These are phyloP conservation scores for Sinopyrophorus schimmeli DNA, from an alignment of 2,888 invertebrate species.

Conservation along the genomic window DNA sequence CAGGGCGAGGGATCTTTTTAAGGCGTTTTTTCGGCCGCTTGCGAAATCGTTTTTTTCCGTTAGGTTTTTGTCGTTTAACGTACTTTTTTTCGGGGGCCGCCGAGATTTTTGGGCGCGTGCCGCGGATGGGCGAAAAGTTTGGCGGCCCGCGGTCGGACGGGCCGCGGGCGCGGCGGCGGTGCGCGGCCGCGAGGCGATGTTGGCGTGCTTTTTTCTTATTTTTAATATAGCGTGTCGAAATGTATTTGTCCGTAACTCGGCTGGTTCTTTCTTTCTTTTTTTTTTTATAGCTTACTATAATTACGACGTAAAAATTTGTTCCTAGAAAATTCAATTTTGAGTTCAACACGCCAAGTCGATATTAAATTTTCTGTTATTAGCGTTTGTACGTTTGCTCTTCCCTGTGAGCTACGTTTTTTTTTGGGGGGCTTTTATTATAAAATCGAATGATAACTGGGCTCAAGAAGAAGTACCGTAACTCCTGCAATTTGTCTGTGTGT, in stretches of 20 bases:
- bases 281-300: slow-evolving; percentile 26
- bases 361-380: slow-evolving; percentile 32
- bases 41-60: slow-evolving; percentile 30
- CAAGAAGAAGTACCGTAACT: no score
- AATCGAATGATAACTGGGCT: no score
- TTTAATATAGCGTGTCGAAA: slow-evolving; percentile 34
- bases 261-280: slow-evolving; percentile 20
- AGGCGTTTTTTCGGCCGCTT: slow-evolving; percentile 19
- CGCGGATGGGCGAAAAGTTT: no score
- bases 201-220: slow-evolving; percentile 23
- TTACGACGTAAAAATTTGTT: slow-evolving; percentile 36
- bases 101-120: background rate
- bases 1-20: slow-evolving; percentile 25
- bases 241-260: slow-evolving; percentile 30
- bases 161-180: background rate
- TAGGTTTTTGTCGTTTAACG: slow-evolving; percentile 27
- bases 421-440: no score
- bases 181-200: slow-evolving; percentile 9
- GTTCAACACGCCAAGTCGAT: slow-evolving; percentile 35
- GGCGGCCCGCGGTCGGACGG: background rate
- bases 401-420: no score
- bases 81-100: no score
- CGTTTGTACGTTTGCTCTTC: slow-evolving; percentile 20
- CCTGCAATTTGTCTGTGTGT: no score
- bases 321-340: slow-evolving; percentile 36